phyloP scores from a whole-genome alignment of 2,113 vertebrate species.

The Oryzias woworae region DNA sequence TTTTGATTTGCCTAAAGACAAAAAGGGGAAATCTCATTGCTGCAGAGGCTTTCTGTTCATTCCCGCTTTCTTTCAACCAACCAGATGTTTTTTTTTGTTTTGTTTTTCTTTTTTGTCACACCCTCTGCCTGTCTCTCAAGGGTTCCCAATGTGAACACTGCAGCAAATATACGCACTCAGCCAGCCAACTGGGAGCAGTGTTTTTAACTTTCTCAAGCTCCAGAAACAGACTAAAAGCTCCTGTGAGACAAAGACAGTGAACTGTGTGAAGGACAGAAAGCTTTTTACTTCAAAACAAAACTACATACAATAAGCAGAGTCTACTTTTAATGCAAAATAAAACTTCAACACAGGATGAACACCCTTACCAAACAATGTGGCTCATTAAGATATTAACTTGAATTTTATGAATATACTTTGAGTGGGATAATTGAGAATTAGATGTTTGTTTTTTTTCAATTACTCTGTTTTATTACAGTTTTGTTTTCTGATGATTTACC shows the following conservation, averaged over 20 bases:
- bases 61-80: slow-evolving; percentile 21
- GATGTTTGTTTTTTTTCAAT: slow-evolving; percentile 14
- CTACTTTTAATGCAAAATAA: slow-evolving; percentile 1
- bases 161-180: slow-evolving; percentile 24
- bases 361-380: too few relatives aligned
- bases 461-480: slow-evolving; percentile 4
- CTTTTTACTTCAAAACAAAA: not conserved
- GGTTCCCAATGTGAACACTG: slow-evolving; percentile 36
- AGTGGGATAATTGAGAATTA: slow-evolving; percentile 3
- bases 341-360: too few relatives aligned
- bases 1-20: slow-evolving; percentile 11
- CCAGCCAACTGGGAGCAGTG: slow-evolving; percentile 28
- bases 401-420: slow-evolving; percentile 3
- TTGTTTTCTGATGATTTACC: slow-evolving; percentile 20
- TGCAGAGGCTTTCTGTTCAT: slow-evolving; percentile 15
- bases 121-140: slow-evolving; percentile 37
- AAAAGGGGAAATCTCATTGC: slow-evolving; percentile 26
- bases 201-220: slow-evolving; percentile 36
- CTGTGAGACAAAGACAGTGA: slow-evolving; percentile 33
- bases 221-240: slow-evolving; percentile 45
- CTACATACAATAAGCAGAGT: not conserved
- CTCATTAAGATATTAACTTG: slow-evolving; percentile 6
- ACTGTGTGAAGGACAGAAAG: slow-evolving; percentile 46
- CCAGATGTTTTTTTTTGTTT: not conserved
- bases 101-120: not conserved